These are phyloP conservation scores for Dicrostonyx torquatus DNA, from an alignment of 2,797 vertebrate genomes.

Conservation along the genomic window DNA sequence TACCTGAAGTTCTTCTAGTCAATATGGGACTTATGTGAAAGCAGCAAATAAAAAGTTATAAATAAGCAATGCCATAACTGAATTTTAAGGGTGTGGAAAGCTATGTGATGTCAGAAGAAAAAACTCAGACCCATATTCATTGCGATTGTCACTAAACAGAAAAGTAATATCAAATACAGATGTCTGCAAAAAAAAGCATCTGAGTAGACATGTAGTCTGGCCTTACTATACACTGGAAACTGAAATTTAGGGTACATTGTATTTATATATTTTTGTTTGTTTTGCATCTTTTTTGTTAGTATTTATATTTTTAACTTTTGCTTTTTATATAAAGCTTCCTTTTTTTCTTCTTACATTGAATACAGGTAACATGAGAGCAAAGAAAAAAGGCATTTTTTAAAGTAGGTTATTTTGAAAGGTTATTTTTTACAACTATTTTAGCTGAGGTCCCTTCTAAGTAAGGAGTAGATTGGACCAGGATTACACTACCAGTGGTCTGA, in stretches of 20 bases:
- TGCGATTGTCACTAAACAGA: not conserved
- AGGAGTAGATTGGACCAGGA: not conserved
- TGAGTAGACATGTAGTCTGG: not conserved
- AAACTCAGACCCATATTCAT: not conserved
- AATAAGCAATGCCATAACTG: not conserved
- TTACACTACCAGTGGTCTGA: not conserved
- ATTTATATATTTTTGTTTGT: not conserved
- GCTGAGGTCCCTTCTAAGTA: not conserved
- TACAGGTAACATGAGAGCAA: not conserved
- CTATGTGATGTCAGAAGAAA: not conserved
- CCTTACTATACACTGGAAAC: not conserved
- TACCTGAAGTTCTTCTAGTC: not conserved
- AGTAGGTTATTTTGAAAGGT: not conserved
- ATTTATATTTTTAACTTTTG: not conserved
- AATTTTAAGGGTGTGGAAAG: not conserved
- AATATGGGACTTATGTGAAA: not conserved
- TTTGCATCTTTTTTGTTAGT: too few species aligned
- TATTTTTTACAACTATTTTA: not conserved
- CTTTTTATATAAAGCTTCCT: not conserved
- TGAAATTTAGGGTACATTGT: not conserved
- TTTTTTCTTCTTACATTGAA: not conserved
- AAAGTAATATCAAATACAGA: accelerated
- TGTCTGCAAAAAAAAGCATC: not conserved
- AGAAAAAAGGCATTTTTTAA: not conserved
- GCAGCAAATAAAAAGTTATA: not conserved